These are phyloP conservation scores for Sebastes iracundus DNA, from an alignment of 2,797 vertebrate species.

Conservation along the genomic window DNA sequence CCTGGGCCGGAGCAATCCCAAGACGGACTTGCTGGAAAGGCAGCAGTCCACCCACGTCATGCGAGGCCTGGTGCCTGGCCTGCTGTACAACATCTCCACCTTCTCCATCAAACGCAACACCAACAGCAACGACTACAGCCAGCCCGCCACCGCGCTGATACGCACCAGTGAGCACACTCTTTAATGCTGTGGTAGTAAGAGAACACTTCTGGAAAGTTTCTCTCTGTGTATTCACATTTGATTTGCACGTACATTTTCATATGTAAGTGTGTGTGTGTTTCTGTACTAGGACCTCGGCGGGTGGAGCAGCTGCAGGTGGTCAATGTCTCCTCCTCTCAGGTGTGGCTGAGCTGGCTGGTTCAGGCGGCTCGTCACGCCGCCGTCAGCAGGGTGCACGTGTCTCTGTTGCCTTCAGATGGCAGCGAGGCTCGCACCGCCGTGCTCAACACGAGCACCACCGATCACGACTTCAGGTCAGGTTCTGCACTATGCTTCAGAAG, in stretches of 20 bases:
- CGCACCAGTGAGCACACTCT: conserved; percentile 89
- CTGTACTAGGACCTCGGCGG: conserved; percentile 85
- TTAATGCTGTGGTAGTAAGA: neutral
- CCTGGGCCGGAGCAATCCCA: conserved; percentile 86
- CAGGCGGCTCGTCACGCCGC: conserved; percentile 85
- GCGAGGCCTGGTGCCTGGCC: conserved; percentile 88
- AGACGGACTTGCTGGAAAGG: conserved; percentile 92
- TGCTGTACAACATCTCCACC: conserved; percentile 96
- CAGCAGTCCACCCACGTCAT: conserved; percentile 89
- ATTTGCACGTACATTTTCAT: neutral
- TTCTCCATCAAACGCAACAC: conserved; percentile 93
- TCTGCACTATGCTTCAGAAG: neutral
- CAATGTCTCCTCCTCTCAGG: conserved; percentile 89
- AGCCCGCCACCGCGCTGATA: conserved; percentile 88
- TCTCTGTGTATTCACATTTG: neutral
- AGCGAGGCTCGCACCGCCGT: conserved; percentile 78
- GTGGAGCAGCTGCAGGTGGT: conserved; percentile 90
- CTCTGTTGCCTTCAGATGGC: conserved; percentile 83
- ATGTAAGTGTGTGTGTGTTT: conserved; percentile 27
- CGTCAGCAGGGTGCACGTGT: conserved; percentile 87
- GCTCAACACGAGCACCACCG: conserved; percentile 86
- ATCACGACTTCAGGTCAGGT: conserved; percentile 88
- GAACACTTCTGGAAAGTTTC: neutral
- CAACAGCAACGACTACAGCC: conserved; percentile 94
- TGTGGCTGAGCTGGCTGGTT: conserved; percentile 90